Evolutionary conservation across 2,888 invertebrate genomes (phyloP).

Genomic region (Cantharis rufa): DNA sequence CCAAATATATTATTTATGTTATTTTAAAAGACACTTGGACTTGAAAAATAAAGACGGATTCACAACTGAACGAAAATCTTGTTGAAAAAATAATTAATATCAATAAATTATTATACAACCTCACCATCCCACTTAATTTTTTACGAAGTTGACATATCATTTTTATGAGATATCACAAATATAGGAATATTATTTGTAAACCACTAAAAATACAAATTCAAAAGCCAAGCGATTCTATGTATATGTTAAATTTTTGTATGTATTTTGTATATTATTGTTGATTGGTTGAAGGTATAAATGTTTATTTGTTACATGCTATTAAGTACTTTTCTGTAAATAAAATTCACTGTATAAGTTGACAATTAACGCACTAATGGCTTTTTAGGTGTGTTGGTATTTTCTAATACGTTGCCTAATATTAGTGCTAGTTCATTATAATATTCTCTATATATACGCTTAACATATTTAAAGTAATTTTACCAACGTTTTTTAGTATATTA

Average conservation of each 20-base stretch:
- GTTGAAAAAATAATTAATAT: not conserved
- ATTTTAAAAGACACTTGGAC: not conserved
- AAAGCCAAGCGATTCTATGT: not conserved
- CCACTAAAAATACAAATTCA: not conserved
- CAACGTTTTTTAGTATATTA: not conserved
- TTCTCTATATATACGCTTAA: not conserved
- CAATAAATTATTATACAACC: not conserved
- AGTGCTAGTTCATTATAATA: not conserved
- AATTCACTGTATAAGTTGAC: not conserved
- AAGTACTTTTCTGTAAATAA: not conserved
- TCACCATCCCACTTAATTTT: not conserved
- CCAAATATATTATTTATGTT: not conserved
- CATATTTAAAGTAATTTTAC: not conserved
- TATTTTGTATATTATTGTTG: not conserved
- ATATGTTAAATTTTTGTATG: not conserved
- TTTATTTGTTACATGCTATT: not conserved
- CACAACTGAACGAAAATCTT: not conserved
- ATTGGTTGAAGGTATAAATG: not conserved
- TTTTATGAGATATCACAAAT: not conserved
- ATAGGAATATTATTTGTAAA: not conserved
- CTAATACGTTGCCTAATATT: not conserved
- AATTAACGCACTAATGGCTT: not conserved
- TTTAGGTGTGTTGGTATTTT: not conserved
- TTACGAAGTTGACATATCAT: not conserved
- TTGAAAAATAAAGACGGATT: not conserved